phyloP scores from a whole-genome alignment of 2,113 vertebrate genomes.

The Cygnus buccinator region DNA sequence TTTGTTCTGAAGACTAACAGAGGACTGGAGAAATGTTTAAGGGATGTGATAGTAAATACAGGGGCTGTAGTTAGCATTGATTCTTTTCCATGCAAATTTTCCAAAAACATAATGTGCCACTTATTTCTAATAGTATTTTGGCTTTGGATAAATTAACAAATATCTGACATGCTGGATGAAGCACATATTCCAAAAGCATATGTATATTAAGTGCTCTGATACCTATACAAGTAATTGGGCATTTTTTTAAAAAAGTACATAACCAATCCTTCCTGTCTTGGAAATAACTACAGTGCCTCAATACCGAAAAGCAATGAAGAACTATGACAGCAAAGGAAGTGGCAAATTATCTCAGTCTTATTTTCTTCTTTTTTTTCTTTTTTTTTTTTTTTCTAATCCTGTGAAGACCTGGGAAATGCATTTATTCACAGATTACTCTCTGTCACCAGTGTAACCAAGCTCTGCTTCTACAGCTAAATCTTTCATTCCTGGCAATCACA shows the following conservation, averaged over 20 bases:
- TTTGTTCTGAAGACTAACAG: background rate
- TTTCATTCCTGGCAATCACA: background rate
- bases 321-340: constrained; percentile 7
- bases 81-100: background rate
- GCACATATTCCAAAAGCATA: background rate
- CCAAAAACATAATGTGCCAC: background rate
- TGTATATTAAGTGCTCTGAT: background rate
- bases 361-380: background rate
- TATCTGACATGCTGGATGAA: background rate
- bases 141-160: background rate
- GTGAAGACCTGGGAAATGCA: constrained; percentile 34
- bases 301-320: background rate
- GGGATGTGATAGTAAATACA: background rate
- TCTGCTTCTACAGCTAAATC: background rate
- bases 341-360: background rate
- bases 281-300: background rate
- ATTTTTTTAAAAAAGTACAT: background rate
- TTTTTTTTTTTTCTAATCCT: background rate
- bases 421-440: constrained; percentile 27
- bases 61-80: background rate
- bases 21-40: background rate
- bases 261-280: background rate
- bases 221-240: background rate
- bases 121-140: background rate
- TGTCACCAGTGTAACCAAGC: background rate